These are phyloP conservation scores for Okamejei kenojei DNA, from an alignment of 2,797 vertebrate genomes.

Conservation along the genomic window DNA sequence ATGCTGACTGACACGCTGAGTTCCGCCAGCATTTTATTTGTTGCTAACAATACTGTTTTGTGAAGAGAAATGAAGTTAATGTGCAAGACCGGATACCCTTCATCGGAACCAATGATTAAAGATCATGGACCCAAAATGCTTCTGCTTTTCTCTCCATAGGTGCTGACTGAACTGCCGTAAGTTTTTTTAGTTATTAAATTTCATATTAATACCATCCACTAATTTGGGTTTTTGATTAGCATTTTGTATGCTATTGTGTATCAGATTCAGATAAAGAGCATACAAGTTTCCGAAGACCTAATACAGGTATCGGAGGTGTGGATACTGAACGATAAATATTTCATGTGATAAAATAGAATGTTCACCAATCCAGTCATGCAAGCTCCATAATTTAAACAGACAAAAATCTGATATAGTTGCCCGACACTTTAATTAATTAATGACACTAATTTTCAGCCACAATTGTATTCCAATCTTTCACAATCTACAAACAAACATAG, in stretches of 20 bases:
- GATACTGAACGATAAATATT: background rate
- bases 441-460: slow-evolving; percentile 76
- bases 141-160: no score
- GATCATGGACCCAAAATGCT: no score
- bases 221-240: no score
- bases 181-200: no score
- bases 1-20: no score
- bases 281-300: background rate
- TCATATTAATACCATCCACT: no score
- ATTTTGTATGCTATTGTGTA: background rate
- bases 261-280: background rate
- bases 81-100: no score
- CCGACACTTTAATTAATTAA: slow-evolving; percentile 79
- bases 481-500: slow-evolving; percentile 59
- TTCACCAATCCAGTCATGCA: background rate
- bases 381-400: background rate
- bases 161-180: no score
- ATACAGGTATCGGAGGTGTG: background rate
- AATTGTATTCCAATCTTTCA: slow-evolving; percentile 64
- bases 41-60: no score
- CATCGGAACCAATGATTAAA: no score
- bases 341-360: background rate
- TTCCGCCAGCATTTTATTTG: no score
- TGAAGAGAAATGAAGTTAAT: no score
- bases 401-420: slow-evolving; percentile 62